Conservation (phyloP, 1,140 invertebrate genomes). For the Olivierus martensii region DNA sequence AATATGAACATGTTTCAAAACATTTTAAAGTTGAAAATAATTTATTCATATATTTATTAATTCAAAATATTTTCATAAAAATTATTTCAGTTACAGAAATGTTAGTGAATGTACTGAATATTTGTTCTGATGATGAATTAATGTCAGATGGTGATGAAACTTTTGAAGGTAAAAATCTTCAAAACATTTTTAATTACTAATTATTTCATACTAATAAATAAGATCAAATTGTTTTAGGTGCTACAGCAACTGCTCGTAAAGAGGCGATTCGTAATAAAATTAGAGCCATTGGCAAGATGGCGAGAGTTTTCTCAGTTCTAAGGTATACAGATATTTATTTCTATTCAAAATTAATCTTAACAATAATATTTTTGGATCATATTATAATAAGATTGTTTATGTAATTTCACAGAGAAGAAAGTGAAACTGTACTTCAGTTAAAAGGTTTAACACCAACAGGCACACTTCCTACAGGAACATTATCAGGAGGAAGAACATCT, state of each 20-base stretch:
- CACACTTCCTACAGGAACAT: constrained; percentile 86
- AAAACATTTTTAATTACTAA: neutral
- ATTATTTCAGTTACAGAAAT: constrained; percentile 94
- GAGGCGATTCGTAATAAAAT: constrained; percentile 99
- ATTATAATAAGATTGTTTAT: no score
- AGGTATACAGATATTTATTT: no score
- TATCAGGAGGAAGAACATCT: constrained; percentile 93
- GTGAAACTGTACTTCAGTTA: constrained; percentile 95
- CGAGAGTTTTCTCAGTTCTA: constrained; percentile 95
- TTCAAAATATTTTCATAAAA: no score
- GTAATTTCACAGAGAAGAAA: constrained; percentile 74
- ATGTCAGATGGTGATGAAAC: constrained; percentile 94
- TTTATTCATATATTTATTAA: no score
- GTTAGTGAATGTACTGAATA: constrained; percentile 99
- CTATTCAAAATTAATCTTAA: no score
- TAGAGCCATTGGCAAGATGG: constrained; percentile 99
- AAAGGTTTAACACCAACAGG: constrained; percentile 99
- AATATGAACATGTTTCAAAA: no score
- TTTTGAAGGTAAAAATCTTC: constrained; percentile 59
- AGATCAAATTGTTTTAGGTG: no score
- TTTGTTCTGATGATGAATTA: constrained; percentile 99
- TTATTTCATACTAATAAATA: no score
- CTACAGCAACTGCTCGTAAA: constrained; percentile 54
- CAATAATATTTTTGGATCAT: no score
- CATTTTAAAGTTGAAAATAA: no score